phyloP scores from a whole-genome alignment of 2,797 vertebrate genomes.

The Botia almorhae region DNA sequence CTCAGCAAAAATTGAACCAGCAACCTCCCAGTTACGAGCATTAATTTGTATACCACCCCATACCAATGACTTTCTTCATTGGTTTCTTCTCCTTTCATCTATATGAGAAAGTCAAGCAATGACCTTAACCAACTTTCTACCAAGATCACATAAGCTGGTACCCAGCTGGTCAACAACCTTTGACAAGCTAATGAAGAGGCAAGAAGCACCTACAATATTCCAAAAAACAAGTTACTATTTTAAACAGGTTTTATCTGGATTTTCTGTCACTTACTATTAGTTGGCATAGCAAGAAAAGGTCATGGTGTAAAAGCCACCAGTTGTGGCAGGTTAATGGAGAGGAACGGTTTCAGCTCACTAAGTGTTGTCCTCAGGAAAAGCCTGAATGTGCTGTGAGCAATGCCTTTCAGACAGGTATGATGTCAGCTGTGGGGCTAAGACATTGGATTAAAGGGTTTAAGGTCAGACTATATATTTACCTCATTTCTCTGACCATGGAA shows the following conservation, averaged over 20 bases:
- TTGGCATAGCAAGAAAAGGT: slow-evolving; percentile 21
- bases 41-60: too few relatives aligned
- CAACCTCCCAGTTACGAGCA: neutral
- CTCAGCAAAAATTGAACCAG: neutral
- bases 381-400: slow-evolving; percentile 9
- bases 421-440: slow-evolving; percentile 8
- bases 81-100: too few relatives aligned
- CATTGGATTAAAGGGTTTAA: slow-evolving; percentile 13
- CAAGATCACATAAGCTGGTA: too few relatives aligned
- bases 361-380: slow-evolving; percentile 37
- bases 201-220: neutral
- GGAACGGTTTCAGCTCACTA: slow-evolving; percentile 58
- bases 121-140: too few relatives aligned
- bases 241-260: neutral
- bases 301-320: slow-evolving; percentile 25
- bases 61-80: too few relatives aligned
- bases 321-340: slow-evolving; percentile 58
- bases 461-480: slow-evolving; percentile 18
- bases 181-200: neutral
- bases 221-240: neutral
- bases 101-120: too few relatives aligned
- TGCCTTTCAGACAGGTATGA: slow-evolving; percentile 21
- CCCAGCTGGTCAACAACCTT: neutral
- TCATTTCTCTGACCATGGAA: neutral
- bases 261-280: slow-evolving; percentile 4